Base-by-base conservation (phyloP, 2,797 vertebrate genomes). In the Danionella dracula region DNA sequence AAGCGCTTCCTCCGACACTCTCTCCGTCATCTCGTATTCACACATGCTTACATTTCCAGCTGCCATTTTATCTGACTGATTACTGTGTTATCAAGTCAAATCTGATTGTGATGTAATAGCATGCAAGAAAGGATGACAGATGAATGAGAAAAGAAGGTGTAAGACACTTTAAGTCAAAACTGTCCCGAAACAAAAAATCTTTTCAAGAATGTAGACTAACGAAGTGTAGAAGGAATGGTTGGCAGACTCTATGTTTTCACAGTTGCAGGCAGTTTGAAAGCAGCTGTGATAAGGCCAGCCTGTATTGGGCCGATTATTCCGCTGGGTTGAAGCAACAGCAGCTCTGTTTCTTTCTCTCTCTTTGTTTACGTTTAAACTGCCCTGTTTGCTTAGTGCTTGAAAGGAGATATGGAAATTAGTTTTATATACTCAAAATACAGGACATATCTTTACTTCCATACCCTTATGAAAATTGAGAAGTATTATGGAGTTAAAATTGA, bases 271-370 rank as follows among this genome's bases (percentile, higher is more conserved):
- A 13, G 29, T 46, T 59, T 54, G 16, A 66, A 63, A 31, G 34
- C 19, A 19, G 27, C 53, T 57, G 53, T 63, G 68, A 74, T 74
- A 64, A 62, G 34, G 38, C 40, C 1, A 56, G 35, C 13, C 64
- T 38, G 32, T 3, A 9, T 58, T 46, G 64, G 61, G 58, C 41
- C 46, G 68, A 74, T 71, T 74, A 71, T 74, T 63, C 63, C 54
- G 9, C 34, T 37, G 45, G 27, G 46, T 31, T 63, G 59, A 50
- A 71, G 63, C 48, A 58, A 63, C 68, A 16, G n/a, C 59, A 57
- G 59, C 67, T 56, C 49, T 32, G 49, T n/a, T 49, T 56, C 59
- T 63, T 61, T 13, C 8, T 23, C 16, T 41, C 44, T 8, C 31
- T 70, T 69, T 73, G 54, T 56, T 70, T 66, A 61, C 41, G 5